phyloP scores from a whole-genome alignment of 2,797 vertebrate genomes.

The Halcyon badia region DNA sequence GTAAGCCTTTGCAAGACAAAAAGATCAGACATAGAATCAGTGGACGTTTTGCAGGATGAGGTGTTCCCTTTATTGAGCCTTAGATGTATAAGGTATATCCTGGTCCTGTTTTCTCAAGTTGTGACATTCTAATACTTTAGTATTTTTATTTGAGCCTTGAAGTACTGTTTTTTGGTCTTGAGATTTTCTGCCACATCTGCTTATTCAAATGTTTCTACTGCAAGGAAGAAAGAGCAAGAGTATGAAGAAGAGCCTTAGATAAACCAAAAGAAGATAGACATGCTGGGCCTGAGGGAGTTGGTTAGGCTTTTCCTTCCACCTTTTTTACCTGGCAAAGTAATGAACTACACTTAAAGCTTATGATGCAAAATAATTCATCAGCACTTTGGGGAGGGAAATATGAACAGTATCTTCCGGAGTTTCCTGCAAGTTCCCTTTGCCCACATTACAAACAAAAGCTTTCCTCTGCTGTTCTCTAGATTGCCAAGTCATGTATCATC shows the following conservation, averaged over 20 bases:
- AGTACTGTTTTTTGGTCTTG: background rate
- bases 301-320: background rate
- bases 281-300: background rate
- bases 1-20: background rate
- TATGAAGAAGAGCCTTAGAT: background rate
- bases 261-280: background rate
- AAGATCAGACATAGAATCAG: background rate
- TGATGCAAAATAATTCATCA: background rate
- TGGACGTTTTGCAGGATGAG: background rate
- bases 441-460: background rate
- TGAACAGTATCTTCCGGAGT: background rate
- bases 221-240: background rate
- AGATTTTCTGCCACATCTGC: slow-evolving; percentile 38
- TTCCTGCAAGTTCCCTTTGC: background rate
- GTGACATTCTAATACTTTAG: background rate
- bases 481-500: background rate
- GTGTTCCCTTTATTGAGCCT: background rate
- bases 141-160: slow-evolving; percentile 38
- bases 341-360: background rate
- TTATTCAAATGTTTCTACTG: slow-evolving; percentile 47
- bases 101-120: background rate
- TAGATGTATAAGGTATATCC: background rate
- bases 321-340: background rate
- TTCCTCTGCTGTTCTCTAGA: background rate
- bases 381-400: background rate